These are phyloP conservation scores for Sinocyclocheilus grahami DNA, from an alignment of 2,113 vertebrate species.

Conservation along the genomic window DNA sequence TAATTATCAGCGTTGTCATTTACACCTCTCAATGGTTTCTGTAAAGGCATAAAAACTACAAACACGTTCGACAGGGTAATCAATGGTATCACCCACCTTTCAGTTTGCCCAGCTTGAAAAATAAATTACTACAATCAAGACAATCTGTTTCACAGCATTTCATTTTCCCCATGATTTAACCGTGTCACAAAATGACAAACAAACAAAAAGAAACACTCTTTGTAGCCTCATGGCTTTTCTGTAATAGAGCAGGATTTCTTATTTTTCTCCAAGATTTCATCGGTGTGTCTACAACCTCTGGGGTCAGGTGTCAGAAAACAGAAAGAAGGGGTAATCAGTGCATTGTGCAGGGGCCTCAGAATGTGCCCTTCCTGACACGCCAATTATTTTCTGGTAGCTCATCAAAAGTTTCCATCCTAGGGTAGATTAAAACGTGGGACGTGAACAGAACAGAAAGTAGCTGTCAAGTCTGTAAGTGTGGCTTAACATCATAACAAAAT, in stretches of 20 bases:
- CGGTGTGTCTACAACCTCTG: constrained; percentile 37
- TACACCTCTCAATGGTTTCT: background rate
- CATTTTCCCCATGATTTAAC: constrained; percentile 13
- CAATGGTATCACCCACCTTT: background rate
- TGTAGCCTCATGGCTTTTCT: constrained; percentile 8
- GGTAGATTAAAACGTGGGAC: background rate
- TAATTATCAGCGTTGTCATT: background rate
- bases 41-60: background rate
- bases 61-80: background rate
- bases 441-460: background rate
- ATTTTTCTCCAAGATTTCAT: background rate
- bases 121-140: background rate
- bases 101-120: background rate
- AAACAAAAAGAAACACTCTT: constrained; percentile 23
- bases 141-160: background rate
- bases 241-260: constrained; percentile 21
- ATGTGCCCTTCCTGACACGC: constrained; percentile 28
- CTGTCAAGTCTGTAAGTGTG: background rate
- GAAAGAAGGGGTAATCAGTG: constrained; percentile 48
- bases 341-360: constrained; percentile 42
- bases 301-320: constrained; percentile 58
- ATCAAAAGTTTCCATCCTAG: background rate
- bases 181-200: background rate
- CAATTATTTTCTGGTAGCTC: constrained; percentile 35
- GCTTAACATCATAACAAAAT: too few relatives aligned